Evolutionary conservation across 2,888 invertebrate species (phyloP).

Genomic region (Drepana falcataria): DNA sequence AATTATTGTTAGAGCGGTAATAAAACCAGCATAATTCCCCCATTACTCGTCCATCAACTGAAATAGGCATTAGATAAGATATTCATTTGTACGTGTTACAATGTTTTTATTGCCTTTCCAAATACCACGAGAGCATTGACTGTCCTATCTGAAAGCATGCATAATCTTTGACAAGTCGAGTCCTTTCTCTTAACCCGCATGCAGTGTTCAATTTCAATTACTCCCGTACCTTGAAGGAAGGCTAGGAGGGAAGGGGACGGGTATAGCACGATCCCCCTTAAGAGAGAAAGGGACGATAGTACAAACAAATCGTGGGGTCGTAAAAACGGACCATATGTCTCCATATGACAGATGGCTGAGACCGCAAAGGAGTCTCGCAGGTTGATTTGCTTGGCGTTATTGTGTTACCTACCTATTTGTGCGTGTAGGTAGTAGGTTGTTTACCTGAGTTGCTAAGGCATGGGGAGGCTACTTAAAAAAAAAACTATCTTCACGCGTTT

Average conservation of each 20-base stretch:
- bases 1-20: too few relatives aligned
- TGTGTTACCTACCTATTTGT: slow-evolving; percentile 5
- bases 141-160: not conserved
- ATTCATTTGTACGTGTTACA: too few relatives aligned
- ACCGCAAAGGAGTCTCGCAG: slow-evolving; percentile 50
- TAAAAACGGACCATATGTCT: slow-evolving; percentile 68
- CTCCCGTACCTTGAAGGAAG: slow-evolving; percentile 65
- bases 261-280: slow-evolving; percentile 4
- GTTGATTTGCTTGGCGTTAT: slow-evolving; percentile 42
- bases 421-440: not conserved
- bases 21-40: too few relatives aligned
- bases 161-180: slow-evolving; percentile 50
- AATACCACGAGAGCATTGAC: too few relatives aligned
- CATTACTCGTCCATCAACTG: too few relatives aligned
- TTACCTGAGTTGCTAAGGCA: not conserved
- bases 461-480: too few relatives aligned
- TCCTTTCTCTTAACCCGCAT: slow-evolving; percentile 75
- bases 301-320: slow-evolving; percentile 69
- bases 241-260: slow-evolving; percentile 41
- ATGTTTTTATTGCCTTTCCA: too few relatives aligned
- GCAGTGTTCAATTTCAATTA: slow-evolving; percentile 73
- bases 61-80: too few relatives aligned
- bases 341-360: slow-evolving; percentile 60
- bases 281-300: slow-evolving; percentile 36
- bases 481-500: too few relatives aligned